Conservation (phyloP, 2,888 invertebrate genomes). For the Elegia similella region DNA sequence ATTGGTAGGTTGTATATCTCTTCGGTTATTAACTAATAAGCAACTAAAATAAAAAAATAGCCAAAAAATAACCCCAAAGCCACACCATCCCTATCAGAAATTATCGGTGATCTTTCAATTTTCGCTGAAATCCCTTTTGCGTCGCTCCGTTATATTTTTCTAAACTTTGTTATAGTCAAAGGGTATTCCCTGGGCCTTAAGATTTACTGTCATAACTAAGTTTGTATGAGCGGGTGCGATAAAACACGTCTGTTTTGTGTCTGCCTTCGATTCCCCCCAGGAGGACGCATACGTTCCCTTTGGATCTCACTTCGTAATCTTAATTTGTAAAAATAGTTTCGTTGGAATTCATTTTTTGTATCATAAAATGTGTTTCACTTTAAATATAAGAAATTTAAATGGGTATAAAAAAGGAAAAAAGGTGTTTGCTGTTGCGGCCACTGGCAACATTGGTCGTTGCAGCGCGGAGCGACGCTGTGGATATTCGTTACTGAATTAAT, state of each 20-base stretch:
- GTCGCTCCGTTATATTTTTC: slow-evolving; percentile 15
- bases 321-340: no score
- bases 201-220: slow-evolving; percentile 34
- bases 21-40: neutral
- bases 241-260: slow-evolving; percentile 37
- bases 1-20: neutral
- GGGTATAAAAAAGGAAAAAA: no score
- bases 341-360: no score
- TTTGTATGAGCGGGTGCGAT: slow-evolving; percentile 43
- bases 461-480: no score
- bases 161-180: slow-evolving; percentile 16
- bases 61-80: slow-evolving; percentile 6
- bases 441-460: no score
- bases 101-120: slow-evolving; percentile 14
- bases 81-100: slow-evolving; percentile 7
- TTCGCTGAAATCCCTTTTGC: slow-evolving; percentile 11
- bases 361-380: no score
- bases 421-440: no score
- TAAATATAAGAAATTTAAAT: no score
- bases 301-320: no score
- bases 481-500: no score
- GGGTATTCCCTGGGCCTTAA: slow-evolving; percentile 17
- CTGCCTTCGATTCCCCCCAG: slow-evolving; percentile 38
- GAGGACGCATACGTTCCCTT: slow-evolving; percentile 11
- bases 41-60: neutral